These are phyloP conservation scores for Spodoptera exigua DNA, from an alignment of 2,888 invertebrate species.

Conservation along the genomic window DNA sequence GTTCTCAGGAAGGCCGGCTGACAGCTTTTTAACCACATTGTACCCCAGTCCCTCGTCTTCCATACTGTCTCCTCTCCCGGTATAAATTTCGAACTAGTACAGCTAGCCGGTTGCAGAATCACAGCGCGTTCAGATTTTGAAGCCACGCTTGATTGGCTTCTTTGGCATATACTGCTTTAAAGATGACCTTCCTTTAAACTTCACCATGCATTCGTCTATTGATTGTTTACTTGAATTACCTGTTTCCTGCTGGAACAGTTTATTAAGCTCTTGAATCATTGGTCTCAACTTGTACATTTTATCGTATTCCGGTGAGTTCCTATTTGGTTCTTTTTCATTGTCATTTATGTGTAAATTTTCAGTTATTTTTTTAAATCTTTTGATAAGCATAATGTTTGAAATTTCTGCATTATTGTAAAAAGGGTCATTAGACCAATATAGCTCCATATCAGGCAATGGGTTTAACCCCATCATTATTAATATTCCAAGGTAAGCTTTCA, in stretches of 20 bases:
- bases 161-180: slow-evolving; percentile 59
- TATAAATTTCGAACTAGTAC: slow-evolving; percentile 17
- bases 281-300: slow-evolving; percentile 55
- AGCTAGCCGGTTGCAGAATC: slow-evolving; percentile 8
- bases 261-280: slow-evolving; percentile 45
- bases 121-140: too few relatives aligned
- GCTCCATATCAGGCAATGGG: slow-evolving; percentile 50
- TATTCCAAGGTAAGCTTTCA: slow-evolving; percentile 47
- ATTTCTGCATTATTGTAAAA: slow-evolving; percentile 57
- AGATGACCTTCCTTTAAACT: slow-evolving; percentile 55
- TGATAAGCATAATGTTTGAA: slow-evolving; percentile 35
- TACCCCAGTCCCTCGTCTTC: slow-evolving; percentile 25
- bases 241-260: slow-evolving; percentile 41
- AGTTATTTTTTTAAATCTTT: slow-evolving; percentile 54
- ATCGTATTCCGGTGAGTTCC: slow-evolving; percentile 41
- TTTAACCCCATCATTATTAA: slow-evolving; percentile 56
- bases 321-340: slow-evolving; percentile 44
- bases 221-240: slow-evolving; percentile 40
- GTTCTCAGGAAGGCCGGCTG: not conserved
- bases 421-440: slow-evolving; percentile 54
- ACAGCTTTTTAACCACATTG: slow-evolving; percentile 11
- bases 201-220: slow-evolving; percentile 45
- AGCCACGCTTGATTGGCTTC: slow-evolving; percentile 60
- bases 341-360: slow-evolving; percentile 57
- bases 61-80: slow-evolving; percentile 14